phyloP scores from a whole-genome alignment of 2,888 invertebrate species.

The Chrysolina americana region DNA sequence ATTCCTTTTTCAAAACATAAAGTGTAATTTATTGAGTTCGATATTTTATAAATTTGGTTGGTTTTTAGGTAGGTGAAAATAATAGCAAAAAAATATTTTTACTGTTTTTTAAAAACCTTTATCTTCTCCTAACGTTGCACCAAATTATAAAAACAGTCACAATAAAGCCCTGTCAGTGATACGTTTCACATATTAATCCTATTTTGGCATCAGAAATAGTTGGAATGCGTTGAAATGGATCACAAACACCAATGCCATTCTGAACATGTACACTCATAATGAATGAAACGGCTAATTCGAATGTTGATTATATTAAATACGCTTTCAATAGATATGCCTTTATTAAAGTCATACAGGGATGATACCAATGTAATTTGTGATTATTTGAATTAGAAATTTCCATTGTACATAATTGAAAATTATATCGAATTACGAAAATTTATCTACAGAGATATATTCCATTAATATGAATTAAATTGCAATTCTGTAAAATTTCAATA shows the following conservation, averaged over 20 bases:
- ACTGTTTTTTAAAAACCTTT: no score
- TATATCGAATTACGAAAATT: background rate
- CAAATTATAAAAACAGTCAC: no score
- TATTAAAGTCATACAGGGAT: background rate
- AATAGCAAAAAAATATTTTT: no score
- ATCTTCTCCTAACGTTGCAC: no score
- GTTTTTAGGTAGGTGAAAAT: no score
- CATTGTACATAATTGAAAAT: background rate
- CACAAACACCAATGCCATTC: background rate
- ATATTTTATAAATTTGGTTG: no score
- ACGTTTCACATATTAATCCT: no score
- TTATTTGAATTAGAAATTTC: background rate
- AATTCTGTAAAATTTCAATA: background rate
- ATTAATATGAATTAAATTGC: background rate
- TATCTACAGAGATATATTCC: background rate
- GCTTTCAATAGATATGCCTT: background rate
- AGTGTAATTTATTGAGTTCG: no score
- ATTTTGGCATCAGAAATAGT: background rate
- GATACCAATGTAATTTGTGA: background rate
- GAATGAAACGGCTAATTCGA: background rate
- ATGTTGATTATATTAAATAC: conserved; percentile 11
- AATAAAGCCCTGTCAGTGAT: no score
- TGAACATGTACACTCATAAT: background rate
- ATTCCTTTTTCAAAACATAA: no score
- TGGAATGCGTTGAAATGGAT: background rate